These are phyloP conservation scores for Drosophila nebulosa DNA, from an alignment of 1,140 invertebrate genomes.

Conservation along the genomic window DNA sequence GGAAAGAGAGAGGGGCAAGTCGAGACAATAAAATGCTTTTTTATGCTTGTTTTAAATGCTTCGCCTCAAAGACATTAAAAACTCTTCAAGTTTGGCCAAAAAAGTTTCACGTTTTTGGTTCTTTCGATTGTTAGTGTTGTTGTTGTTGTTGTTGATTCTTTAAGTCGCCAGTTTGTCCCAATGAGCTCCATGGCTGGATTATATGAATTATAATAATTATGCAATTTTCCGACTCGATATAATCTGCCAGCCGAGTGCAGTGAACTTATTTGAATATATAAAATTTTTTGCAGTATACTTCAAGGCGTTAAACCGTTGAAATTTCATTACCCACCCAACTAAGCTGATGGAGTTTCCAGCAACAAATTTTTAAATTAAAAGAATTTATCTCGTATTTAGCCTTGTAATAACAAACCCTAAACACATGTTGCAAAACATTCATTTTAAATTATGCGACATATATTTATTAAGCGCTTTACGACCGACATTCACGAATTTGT, in stretches of 20 bases:
- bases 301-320: slow-evolving; percentile 2
- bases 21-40: slow-evolving; percentile 54
- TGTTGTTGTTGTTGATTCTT: not conserved
- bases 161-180: slow-evolving; percentile 35
- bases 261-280: slow-evolving; percentile 24
- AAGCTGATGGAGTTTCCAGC: not conserved
- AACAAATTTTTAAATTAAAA: not conserved
- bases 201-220: slow-evolving; percentile 58
- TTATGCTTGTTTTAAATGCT: slow-evolving; percentile 54
- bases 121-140: slow-evolving; percentile 28
- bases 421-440: not conserved
- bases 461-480: not conserved
- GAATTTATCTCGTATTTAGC: not conserved
- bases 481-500: not conserved
- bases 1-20: slow-evolving; percentile 16
- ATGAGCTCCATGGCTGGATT: slow-evolving; percentile 22
- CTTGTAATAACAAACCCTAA: not conserved
- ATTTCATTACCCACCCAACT: slow-evolving; percentile 42
- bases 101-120: slow-evolving; percentile 39
- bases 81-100: slow-evolving; percentile 47
- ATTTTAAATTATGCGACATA: not conserved
- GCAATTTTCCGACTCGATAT: slow-evolving; percentile 14
- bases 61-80: slow-evolving; percentile 56
- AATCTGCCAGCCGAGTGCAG: slow-evolving; percentile 24
- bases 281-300: slow-evolving; percentile 1